Percentiles rank a stretch among this genome's conserved stretches.
phyloP scores from a whole-genome alignment of 2,797 vertebrate genomes.

The Phylloscopus collybita region DNA sequence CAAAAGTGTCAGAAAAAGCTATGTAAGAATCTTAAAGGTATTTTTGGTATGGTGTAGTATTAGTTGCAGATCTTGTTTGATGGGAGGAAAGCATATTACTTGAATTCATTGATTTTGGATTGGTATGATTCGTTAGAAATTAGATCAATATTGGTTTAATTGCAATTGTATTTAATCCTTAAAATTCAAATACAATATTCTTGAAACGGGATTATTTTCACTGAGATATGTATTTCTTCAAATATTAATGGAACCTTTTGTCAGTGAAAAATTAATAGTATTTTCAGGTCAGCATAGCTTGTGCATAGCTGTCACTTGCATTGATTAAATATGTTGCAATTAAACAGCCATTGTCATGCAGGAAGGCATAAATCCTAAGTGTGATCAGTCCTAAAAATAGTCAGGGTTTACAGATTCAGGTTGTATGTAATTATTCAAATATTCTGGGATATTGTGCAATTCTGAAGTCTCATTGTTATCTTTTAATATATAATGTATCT shows the following conservation, averaged over 20 bases:
- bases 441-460: neutral
- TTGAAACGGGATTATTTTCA: neutral
- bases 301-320: neutral
- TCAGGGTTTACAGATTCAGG: neutral
- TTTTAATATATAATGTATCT: neutral
- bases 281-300: neutral
- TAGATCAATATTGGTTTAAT: neutral
- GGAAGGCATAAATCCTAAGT: neutral
- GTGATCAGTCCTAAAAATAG: neutral
- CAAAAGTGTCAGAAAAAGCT: neutral
- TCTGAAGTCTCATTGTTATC: neutral
- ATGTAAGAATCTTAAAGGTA: neutral
- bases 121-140: neutral
- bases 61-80: neutral
- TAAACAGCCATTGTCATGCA: neutral
- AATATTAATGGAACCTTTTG: neutral
- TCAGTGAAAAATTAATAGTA: neutral
- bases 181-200: neutral
- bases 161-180: neutral
- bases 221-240: neutral
- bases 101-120: neutral
- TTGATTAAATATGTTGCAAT: neutral
- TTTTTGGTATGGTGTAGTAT: neutral
- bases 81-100: neutral
- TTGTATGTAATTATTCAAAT: neutral